Evolutionary conservation across 2,797 vertebrate species (phyloP).

Genomic region (Emys orbicularis): DNA sequence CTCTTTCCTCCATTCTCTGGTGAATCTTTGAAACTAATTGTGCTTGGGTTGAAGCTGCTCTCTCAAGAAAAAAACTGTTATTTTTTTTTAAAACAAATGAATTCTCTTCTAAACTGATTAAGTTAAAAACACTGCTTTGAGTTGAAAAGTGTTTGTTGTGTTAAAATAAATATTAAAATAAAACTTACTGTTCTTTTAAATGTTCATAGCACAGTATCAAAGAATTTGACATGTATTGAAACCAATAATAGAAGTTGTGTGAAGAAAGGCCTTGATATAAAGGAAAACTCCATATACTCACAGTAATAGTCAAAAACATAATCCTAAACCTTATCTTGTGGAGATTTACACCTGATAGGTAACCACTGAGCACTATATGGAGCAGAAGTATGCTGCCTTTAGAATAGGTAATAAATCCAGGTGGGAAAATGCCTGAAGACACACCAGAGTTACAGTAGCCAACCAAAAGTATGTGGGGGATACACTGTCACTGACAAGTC

Average conservation of each 20-base stretch:
- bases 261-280: constrained; percentile 13
- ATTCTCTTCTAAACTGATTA: constrained; percentile 14
- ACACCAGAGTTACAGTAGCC: constrained; percentile 33
- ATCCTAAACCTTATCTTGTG: constrained; percentile 41
- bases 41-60: neutral
- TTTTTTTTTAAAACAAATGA: neutral
- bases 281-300: neutral
- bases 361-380: constrained; percentile 9
- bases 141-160: neutral
- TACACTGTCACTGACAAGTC: neutral
- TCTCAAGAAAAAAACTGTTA: neutral
- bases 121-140: constrained; percentile 24
- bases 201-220: constrained; percentile 3
- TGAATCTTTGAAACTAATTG: neutral
- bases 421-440: constrained; percentile 43
- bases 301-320: neutral
- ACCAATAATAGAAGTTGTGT: neutral
- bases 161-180: neutral
- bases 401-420: constrained; percentile 33
- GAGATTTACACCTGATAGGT: constrained; percentile 63
- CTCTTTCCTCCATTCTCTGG: neutral
- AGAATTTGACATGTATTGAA: neutral
- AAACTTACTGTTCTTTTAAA: neutral
- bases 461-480: neutral
- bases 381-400: constrained; percentile 49